These are phyloP conservation scores for Nibea coibor DNA, from an alignment of 2,113 vertebrate species.

Conservation along the genomic window DNA sequence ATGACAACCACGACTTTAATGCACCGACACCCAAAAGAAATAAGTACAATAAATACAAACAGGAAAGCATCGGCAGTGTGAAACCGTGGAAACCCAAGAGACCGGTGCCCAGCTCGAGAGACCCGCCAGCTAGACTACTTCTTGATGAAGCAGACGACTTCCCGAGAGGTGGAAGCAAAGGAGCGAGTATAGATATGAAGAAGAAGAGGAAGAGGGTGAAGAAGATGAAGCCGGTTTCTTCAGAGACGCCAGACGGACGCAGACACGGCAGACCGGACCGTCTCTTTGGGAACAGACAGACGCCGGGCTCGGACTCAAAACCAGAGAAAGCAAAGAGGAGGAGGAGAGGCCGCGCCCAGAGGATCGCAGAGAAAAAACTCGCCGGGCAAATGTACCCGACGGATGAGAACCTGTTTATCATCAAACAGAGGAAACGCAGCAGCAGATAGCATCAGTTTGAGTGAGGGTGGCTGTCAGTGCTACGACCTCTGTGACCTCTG, in stretches of 20 bases:
- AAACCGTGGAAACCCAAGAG: slow-evolving; percentile 80
- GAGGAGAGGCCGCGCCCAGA: not conserved
- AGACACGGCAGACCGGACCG: not conserved
- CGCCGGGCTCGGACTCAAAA: not conserved
- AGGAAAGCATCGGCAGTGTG: slow-evolving; percentile 10
- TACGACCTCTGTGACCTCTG: not conserved
- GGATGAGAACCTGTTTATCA: slow-evolving; percentile 82
- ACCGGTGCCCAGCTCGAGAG: slow-evolving; percentile 54
- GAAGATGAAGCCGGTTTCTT: not conserved
- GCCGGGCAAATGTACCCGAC: slow-evolving; percentile 43
- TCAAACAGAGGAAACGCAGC: slow-evolving; percentile 79
- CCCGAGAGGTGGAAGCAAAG: slow-evolving; percentile 65
- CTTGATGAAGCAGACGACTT: slow-evolving; percentile 66
- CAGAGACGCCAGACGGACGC: not conserved
- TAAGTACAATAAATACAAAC: slow-evolving; percentile 31
- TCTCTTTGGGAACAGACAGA: slow-evolving; percentile 12
- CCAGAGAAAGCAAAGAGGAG: slow-evolving; percentile 31
- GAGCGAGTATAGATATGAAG: not conserved
- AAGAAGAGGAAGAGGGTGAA: slow-evolving; percentile 21
- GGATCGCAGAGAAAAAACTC: slow-evolving; percentile 25
- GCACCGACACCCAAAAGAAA: slow-evolving; percentile 35
- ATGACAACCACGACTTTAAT: not conserved
- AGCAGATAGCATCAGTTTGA: slow-evolving; percentile 47
- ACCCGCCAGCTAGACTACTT: not conserved
- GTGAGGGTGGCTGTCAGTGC: not conserved